Conservation (phyloP, 2,888 invertebrate genomes). For the Drosophila merina region DNA sequence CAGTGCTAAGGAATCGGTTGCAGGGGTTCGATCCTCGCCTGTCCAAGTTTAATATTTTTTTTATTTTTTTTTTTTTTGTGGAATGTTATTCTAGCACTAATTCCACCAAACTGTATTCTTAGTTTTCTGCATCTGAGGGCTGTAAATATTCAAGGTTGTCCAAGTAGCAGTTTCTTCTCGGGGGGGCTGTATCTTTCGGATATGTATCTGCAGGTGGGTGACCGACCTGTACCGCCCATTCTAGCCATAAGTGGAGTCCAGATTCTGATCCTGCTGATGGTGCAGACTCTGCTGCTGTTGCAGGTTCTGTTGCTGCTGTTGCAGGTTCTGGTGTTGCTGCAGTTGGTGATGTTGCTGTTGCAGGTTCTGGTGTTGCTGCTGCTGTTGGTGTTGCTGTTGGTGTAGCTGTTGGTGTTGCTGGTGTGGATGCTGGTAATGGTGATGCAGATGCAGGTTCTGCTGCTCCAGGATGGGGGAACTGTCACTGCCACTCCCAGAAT, state of each 20-base stretch:
- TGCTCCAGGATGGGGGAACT: slow-evolving; percentile 11
- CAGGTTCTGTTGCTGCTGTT: slow-evolving; percentile 9
- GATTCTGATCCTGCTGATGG: slow-evolving; percentile 42
- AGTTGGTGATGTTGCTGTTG: slow-evolving; percentile 40
- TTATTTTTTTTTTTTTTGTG: slow-evolving; percentile 3
- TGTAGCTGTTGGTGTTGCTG: slow-evolving; percentile 34
- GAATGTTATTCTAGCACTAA: not conserved
- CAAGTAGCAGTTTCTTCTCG: not conserved
- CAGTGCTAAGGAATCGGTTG: not conserved
- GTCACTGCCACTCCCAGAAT: slow-evolving; percentile 16
- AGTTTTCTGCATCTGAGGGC: not conserved
- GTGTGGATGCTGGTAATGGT: slow-evolving; percentile 16
- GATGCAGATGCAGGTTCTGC: slow-evolving; percentile 3
- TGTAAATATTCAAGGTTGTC: not conserved
- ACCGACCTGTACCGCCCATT: not conserved
- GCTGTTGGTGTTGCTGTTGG: slow-evolving; percentile 18
- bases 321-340: not conserved
- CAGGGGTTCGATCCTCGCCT: not conserved
- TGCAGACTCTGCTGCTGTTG: slow-evolving; percentile 31
- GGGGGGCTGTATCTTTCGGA: not conserved
- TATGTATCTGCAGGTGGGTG: slow-evolving; percentile 21
- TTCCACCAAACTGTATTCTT: not conserved
- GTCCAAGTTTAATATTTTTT: not conserved
- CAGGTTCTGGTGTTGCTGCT: slow-evolving; percentile 7
- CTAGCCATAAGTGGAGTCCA: slow-evolving; percentile 53